These are phyloP conservation scores for Drosophila santomea DNA, from an alignment of 1,140 invertebrate genomes.

Conservation along the genomic window DNA sequence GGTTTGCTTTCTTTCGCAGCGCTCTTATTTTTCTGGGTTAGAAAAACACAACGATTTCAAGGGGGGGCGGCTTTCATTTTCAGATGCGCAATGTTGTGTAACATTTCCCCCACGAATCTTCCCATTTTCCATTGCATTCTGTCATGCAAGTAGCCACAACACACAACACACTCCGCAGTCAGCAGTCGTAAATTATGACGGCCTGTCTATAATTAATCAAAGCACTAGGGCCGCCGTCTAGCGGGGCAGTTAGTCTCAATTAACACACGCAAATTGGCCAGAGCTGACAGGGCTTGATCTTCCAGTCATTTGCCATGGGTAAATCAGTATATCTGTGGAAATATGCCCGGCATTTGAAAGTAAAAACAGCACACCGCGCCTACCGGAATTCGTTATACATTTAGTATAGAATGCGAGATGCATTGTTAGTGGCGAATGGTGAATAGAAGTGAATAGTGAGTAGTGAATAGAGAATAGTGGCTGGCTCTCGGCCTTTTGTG, in stretches of 20 bases:
- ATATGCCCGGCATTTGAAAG: conserved; percentile 72
- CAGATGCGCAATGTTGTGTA: conserved; percentile 52
- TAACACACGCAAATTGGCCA: conserved; percentile 73
- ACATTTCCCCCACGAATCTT: conserved; percentile 18
- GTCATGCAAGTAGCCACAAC: conserved; percentile 66
- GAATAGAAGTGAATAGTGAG: not conserved
- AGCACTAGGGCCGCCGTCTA: conserved; percentile 66
- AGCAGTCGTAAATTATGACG: conserved; percentile 77
- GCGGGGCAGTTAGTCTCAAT: conserved; percentile 63
- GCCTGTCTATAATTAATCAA: conserved; percentile 79
- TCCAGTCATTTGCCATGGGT: not conserved
- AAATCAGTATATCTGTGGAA: conserved; percentile 2
- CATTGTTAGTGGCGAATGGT: conserved; percentile 24
- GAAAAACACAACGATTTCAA: conserved; percentile 36
- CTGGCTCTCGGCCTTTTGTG: conserved; percentile 53
- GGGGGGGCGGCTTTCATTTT: conserved; percentile 65
- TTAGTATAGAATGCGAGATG: conserved; percentile 42
- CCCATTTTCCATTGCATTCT: conserved; percentile 56
- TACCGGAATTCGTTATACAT: conserved; percentile 71
- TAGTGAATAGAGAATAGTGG: not conserved
- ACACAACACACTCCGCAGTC: conserved; percentile 21
- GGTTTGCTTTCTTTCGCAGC: conserved; percentile 19
- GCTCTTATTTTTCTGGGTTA: conserved; percentile 60
- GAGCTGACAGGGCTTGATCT: conserved; percentile 14
- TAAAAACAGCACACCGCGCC: conserved; percentile 71